phyloP scores from a whole-genome alignment of 2,888 invertebrate genomes.

The Ennomos fuscantarius region DNA sequence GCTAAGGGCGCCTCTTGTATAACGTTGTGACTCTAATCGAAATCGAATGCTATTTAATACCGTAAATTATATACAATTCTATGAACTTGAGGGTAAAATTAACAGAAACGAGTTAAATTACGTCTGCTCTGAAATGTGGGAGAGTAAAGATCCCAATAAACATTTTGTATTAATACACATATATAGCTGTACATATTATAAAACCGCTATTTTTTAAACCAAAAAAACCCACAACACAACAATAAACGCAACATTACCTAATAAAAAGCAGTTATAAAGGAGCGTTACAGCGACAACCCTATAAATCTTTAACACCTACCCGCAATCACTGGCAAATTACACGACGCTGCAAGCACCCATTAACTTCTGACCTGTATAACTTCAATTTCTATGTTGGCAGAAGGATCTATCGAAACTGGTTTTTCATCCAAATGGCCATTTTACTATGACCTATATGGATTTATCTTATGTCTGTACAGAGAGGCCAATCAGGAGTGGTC shows the following conservation, averaged over 20 bases:
- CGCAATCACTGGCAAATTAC: slow-evolving; percentile 59
- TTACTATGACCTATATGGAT: slow-evolving; percentile 27
- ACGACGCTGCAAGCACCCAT: slow-evolving; percentile 33
- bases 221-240: no score
- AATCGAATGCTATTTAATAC: no score
- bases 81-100: no score
- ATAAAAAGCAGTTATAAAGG: slow-evolving; percentile 36
- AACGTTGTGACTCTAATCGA: no score
- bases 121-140: no score
- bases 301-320: slow-evolving; percentile 58
- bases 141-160: no score
- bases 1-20: no score
- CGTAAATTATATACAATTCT: no score
- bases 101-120: no score
- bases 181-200: no score
- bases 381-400: neutral
- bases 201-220: no score
- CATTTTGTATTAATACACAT: no score
- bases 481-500: slow-evolving; percentile 42
- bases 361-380: slow-evolving; percentile 1
- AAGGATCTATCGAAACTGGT: slow-evolving; percentile 18
- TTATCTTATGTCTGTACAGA: slow-evolving; percentile 4
- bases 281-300: slow-evolving; percentile 32
- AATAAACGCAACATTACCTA: slow-evolving; percentile 41
- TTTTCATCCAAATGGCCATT: slow-evolving; percentile 26